phyloP scores from a whole-genome alignment of 2,113 vertebrate genomes.

The Cathartes aura region DNA sequence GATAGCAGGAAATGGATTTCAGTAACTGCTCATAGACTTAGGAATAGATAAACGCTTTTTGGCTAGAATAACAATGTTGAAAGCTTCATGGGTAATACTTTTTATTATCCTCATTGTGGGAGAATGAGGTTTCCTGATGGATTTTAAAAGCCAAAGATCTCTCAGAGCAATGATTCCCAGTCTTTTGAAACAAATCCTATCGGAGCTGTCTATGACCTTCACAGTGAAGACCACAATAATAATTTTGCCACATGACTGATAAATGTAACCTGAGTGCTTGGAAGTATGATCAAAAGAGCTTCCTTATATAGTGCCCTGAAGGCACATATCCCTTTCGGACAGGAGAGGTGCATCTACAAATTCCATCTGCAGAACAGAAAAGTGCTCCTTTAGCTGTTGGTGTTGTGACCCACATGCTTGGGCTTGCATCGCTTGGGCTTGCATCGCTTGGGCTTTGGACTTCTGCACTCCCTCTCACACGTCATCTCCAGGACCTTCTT shows the following conservation, averaged over 20 bases:
- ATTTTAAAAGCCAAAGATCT: not conserved
- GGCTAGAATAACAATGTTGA: not conserved
- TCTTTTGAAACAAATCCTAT: not conserved
- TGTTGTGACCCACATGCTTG: accelerated
- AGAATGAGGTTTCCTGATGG: not conserved
- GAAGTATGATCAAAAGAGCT: not conserved
- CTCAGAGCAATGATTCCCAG: not conserved
- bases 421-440: not conserved
- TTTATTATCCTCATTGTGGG: not conserved
- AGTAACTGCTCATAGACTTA: not conserved
- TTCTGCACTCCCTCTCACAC: not conserved
- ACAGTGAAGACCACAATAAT: not conserved
- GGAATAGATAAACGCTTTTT: not conserved
- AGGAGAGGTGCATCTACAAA: not conserved
- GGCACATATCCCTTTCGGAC: not conserved
- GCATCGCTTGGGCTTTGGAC: not conserved
- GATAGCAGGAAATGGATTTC: not conserved
- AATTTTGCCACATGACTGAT: not conserved
- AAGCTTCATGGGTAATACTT: not conserved
- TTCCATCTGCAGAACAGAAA: not conserved
- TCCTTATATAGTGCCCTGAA: not conserved
- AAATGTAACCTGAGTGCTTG: not conserved
- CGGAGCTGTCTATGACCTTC: not conserved
- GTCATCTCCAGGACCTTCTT: not conserved
- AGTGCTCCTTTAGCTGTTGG: not conserved